Base-by-base conservation (phyloP, 1,140 invertebrate genomes). In the Nebria ingens region DNA sequence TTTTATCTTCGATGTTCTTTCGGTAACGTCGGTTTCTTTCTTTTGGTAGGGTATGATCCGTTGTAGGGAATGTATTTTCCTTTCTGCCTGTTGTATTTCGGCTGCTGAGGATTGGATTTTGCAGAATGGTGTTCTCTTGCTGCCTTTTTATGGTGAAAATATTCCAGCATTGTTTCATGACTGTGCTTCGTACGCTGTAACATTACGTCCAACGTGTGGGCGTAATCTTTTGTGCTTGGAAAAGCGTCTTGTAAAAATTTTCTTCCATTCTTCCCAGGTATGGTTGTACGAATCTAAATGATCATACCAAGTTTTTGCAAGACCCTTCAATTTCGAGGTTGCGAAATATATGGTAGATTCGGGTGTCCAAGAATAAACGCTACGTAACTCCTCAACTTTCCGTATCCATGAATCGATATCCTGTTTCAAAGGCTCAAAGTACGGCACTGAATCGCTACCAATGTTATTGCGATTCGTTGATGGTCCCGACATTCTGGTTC, bases 221-320 rank as follows among this genome's bases (percentile, higher is more conserved):
- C 55, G 55, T 61, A 67, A 21, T 67, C 59, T 11, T 61, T 51
- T 2, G 50, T 52, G 51, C 42, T 51, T 1, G 64, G 63, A 58
- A 70, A 70, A 3, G 62, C 64, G 17, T 57, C 56, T 19, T 59
- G 23, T 22, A 71, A 29, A 55, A 66, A 67, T 9, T 50, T 51
- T 54, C 69, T n/a, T 69, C 64, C 64, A 69, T 52, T 71, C 64
- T 2, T n/a, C n/a, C 68, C 68, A 69, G 1, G 59, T 60, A 53
- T 58, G 59, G n/a, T 58, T 57, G 1, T 69, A 3, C 2, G 57
- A 57, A 12, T 61, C 23, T 54, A 68, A 55, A n/a, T 62, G 58
- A 19, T 63, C 61, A 51, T 68, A 68, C 69, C 65, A 71, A 1
- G 56, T 53, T 51, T 62, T 59, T 0, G 68, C 68, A 4, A 67